Base-by-base conservation (phyloP, 37 sponge, comb jelly and placozoan species). In the Cliona cf. orientalis region DNA sequence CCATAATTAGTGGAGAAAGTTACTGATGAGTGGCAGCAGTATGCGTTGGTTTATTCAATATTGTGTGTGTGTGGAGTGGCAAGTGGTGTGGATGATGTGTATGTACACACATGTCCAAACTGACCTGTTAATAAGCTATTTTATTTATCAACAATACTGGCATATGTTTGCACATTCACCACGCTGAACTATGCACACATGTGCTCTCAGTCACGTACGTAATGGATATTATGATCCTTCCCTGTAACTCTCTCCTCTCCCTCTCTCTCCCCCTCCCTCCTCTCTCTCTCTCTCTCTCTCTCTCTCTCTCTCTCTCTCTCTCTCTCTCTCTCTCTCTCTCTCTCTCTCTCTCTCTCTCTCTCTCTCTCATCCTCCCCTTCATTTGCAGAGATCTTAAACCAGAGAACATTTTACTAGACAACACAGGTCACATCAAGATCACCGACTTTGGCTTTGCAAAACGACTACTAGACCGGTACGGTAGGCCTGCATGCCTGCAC, bases 401-500 rank as follows among this genome's bases (percentile, higher is more conserved):
- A 1, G 97, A 97, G 74, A 97, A 97, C 58, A 89, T 97, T 17
- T 84, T 97, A 3, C 60, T 97, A 57, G 94, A 93, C 61, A 74
- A 57, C 34, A 46, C 76, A 1, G 97, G 97, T 0, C 97, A 97
- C 79, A 86, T 97, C 31, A 90, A 91, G 41, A 71, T 97, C 23
- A 88, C 93, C 26, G 97, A 97, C 64, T 97, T 97, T 85, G 97
- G 97, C 5, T 97, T 97, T 91, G 94, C 97, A 3, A 97, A 97
- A 70, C 70, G 66, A 69, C 74, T 97, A 14, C 72, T 72, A 4
- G 85, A 91, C 77, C 84, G 90, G 96, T 92, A n/a, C 3, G 64
- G 55, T 22, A 79, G 33, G 59, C 0, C 53, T 46, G 31, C 19
- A n/a, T n/a, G n/a, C n/a, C n/a, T n/a, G n/a, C n/a, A n/a, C n/a